Base-by-base conservation (phyloP, 1,140 invertebrate genomes). In the Antheraea pernyi region DNA sequence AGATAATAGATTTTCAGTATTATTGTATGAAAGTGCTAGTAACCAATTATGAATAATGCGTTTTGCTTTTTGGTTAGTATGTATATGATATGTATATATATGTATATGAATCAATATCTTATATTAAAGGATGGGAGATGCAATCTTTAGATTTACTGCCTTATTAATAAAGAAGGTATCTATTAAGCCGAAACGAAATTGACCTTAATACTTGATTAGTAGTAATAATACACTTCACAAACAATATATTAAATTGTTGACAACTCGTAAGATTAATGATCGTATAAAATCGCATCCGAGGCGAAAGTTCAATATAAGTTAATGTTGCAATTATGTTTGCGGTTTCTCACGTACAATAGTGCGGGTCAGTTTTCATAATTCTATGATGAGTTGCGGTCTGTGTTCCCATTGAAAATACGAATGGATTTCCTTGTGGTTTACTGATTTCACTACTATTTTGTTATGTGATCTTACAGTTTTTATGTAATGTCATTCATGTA, bases 371-470 rank as follows among this genome's bases (percentile, higher is more conserved):
- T 71, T 65, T 65, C 64, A 65, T 53, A 48, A 48, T 48, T 65
- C 46, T 9, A 19, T 67, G 83, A 88, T 81, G 83, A 82, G 76
- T 66, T 84, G 82, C 70, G 80, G 75, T 82, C 60, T 62, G 11
- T 67, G 13, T 18, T 39, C 36, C 10, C 46, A 65, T 65, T 65
- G 64, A 65, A 65, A 65, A 30, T 16, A 65, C 30, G 19, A 42
- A 19, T 42, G n/a, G 4, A 42, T 65, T 65, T 48, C 62, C 37
- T 46, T 0, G 8, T 53, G 19, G 8, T 53, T 8, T 19, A 42
- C 18, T 19, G 39, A 65, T 65, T 53, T 53, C 46, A 53, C 39
- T 16, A 53, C 16, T 16, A 53, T 53, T 53, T 16, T 11, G 13
- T 53, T 53, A n/a, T 16, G 46, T 53, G 16, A 16, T 53, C 11